A percentile compares a stretch with the other conserved stretches of the same genome.
Evolutionary conservation across 1,140 invertebrate species (phyloP).

Genomic region (Prorops nasuta): DNA sequence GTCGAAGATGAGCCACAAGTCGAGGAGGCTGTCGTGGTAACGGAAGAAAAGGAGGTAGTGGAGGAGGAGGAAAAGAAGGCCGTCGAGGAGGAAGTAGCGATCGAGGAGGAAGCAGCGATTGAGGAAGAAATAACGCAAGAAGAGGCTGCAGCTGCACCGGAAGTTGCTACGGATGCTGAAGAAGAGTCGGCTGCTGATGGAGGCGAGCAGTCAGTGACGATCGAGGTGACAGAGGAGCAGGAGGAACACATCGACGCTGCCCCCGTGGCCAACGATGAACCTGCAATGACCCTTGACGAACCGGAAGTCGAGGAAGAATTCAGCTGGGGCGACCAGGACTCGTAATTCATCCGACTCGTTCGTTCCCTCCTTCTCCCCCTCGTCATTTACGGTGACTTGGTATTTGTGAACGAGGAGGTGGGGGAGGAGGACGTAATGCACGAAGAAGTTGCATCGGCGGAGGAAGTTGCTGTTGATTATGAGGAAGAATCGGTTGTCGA

Average conservation of each 20-base stretch:
- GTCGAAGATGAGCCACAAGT: conserved; percentile 14
- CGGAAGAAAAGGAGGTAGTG: not conserved
- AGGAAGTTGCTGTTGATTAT: no score
- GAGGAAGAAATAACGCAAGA: not conserved
- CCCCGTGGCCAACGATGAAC: not conserved
- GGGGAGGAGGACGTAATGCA: no score
- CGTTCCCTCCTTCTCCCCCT: not conserved
- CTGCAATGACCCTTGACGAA: conserved; percentile 4
- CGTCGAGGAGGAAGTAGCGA: not conserved
- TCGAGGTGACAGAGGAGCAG: conserved; percentile 6
- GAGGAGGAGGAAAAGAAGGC: no score
- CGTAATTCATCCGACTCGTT: conserved; percentile 2
- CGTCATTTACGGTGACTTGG: no score
- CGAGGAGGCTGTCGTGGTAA: conserved; percentile 14
- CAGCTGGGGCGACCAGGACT: conserved; percentile 27
- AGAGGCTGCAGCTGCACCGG: not conserved
- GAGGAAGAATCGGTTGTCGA: not conserved
- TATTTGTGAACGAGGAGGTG: no score
- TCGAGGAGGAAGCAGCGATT: not conserved
- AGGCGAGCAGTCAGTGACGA: not conserved
- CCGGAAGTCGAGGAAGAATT: conserved; percentile 18
- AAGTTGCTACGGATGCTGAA: not conserved
- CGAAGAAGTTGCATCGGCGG: no score
- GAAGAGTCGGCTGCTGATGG: not conserved
- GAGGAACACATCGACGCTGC: conserved; percentile 10